Conservation (phyloP, 1,140 invertebrate species). For the Coptotermes formosanus region DNA sequence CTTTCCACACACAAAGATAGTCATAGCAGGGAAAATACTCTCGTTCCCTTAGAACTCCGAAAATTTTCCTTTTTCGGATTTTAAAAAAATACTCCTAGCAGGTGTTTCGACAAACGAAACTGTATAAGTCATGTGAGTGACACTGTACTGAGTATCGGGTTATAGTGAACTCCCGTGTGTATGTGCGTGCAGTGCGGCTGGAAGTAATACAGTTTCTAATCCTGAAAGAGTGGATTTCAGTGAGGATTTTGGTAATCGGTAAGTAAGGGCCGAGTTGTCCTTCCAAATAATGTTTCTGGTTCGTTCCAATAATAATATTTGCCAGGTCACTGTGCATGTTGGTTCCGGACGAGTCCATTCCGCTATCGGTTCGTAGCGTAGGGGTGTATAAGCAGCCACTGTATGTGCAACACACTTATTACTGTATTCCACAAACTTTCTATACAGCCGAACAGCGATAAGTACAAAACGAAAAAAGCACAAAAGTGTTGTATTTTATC, state of each 20-base stretch:
- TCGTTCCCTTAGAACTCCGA: not conserved
- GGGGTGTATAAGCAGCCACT: not conserved
- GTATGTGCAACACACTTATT: not conserved
- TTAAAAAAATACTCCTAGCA: not conserved
- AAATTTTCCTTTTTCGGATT: not conserved
- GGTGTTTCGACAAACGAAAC: not conserved
- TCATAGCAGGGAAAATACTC: not conserved
- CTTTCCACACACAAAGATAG: not conserved
- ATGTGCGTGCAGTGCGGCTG: not conserved
- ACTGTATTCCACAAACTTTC: not conserved
- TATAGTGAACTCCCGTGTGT: not conserved
- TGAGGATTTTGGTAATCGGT: not conserved
- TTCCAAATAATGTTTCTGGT: not conserved
- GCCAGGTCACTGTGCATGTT: not conserved
- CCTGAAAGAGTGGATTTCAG: not conserved
- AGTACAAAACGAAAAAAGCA: too few species aligned
- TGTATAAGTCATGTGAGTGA: slow-evolving; percentile 1
- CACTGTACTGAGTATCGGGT: not conserved
- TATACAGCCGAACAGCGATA: too few species aligned
- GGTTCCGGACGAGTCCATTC: not conserved
- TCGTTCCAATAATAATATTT: not conserved
- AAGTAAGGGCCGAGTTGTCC: not conserved
- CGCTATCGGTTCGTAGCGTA: not conserved
- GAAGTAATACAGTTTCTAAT: not conserved
- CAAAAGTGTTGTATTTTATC: too few species aligned